Conservation (phyloP, 1,140 invertebrate genomes). For the Diuraphis noxia region DNA sequence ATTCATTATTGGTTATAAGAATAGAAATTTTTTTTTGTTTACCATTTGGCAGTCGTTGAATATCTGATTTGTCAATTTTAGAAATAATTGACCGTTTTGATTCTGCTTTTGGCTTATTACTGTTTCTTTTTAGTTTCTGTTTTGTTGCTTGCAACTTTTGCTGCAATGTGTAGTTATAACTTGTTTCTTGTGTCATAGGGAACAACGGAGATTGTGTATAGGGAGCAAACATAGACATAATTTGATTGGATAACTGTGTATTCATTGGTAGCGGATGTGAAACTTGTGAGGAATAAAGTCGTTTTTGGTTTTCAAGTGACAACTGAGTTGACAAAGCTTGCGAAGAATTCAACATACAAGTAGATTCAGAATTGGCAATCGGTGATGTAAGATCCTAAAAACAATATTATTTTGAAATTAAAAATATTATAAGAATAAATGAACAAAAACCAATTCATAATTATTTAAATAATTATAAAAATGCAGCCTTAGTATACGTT, state of each 20-base stretch:
- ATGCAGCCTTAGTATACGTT: too few relatives aligned
- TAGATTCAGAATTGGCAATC: not conserved
- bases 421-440: not conserved
- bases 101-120: not conserved
- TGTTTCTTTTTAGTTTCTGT: not conserved
- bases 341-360: not conserved
- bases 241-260: conserved; percentile 28
- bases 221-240: not conserved
- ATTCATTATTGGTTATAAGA: not conserved
- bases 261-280: not conserved
- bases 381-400: not conserved
- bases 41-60: not conserved
- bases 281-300: not conserved
- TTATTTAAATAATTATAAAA: too few relatives aligned
- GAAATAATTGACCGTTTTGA: not conserved
- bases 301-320: not conserved
- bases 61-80: not conserved
- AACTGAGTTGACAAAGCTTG: not conserved
- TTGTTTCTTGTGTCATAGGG: not conserved
- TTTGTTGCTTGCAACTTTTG: conserved; percentile 30
- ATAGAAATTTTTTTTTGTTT: not conserved
- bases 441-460: not conserved
- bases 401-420: not conserved
- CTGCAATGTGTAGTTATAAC: not conserved
- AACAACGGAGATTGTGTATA: not conserved